Evolutionary conservation across 1,140 invertebrate species (phyloP).

Genomic region (Ylistrum balloti): DNA sequence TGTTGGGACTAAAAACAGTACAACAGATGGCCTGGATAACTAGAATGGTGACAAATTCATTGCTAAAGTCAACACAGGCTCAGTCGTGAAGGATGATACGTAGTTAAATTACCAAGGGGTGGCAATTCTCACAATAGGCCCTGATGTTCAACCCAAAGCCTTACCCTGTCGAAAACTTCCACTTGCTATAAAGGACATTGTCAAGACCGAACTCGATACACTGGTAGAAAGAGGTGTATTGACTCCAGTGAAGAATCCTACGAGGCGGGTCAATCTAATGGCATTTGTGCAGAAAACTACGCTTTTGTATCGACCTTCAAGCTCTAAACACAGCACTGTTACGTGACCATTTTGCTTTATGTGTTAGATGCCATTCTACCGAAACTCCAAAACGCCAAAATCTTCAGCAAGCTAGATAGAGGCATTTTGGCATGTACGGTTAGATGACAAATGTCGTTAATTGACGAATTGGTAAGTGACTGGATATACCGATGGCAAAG

Average conservation of each 20-base stretch:
- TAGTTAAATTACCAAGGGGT: too few species aligned
- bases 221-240: constrained; percentile 49
- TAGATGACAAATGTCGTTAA: constrained; percentile 68
- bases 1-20: constrained; percentile 46
- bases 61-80: not conserved
- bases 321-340: too few species aligned
- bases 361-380: too few species aligned
- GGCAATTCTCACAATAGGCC: constrained; percentile 42
- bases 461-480: constrained; percentile 67
- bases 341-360: too few species aligned
- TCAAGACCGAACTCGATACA: constrained; percentile 48
- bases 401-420: constrained; percentile 49
- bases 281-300: too few species aligned
- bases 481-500: not conserved
- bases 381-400: not conserved
- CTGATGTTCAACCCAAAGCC: constrained; percentile 15
- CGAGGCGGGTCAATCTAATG: too few species aligned
- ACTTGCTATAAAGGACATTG: constrained; percentile 47
- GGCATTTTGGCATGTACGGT: constrained; percentile 71
- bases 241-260: constrained; percentile 46
- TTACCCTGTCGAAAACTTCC: constrained; percentile 51
- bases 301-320: too few species aligned
- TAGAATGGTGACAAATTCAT: constrained; percentile 48
- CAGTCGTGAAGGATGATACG: constrained; percentile 44
- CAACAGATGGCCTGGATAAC: constrained; percentile 41